Evolutionary conservation across 2,113 vertebrate genomes (phyloP), one percentile per base, ranked within the genome.

Genomic region (Microcebus lehilahytsara): DNA sequence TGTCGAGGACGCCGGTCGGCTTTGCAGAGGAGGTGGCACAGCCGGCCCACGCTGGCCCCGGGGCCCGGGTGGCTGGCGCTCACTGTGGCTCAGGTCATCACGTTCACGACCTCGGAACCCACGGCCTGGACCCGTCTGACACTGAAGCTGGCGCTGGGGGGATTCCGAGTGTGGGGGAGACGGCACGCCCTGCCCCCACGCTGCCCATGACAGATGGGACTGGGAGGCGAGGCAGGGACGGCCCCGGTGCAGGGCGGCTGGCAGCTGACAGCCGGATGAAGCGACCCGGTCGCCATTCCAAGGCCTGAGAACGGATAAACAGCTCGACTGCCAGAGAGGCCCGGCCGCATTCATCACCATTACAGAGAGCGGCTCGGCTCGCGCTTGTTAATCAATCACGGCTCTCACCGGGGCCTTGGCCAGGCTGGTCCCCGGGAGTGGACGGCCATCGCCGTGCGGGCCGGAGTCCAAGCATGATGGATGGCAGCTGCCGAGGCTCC

Each of bases 261-360:
- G 96, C 89, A 95, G 95, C 96, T 93, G 84, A 96, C 42, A 89
- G 85, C 75, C 94, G 67, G 93, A 96, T 42, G 75, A 93, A 62
- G 92, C 81, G 86, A 53, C 90, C 4, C 46, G 93, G 72, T 93
- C 49, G 95, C 91, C 74, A 81, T 30, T 72, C 40, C 86, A 1
- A 22, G 88, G 78, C 53, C 95, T 78, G n/a, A 84, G 84, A 86
- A 74, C 34, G 89, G 96, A 53, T 85, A 79, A 91, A 92, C 94
- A 93, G 19, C 84, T 8, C 62, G 12, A 27, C 11, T 62, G 83
- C 96, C 96, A 93, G 96, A 27, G 40, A 60, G 91, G 77, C 2
- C 81, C 30, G 9, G 66, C 89, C 32, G 0, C n/a, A 95, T 94
- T 40, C 94, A 95, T 97, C 97, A 96, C 93, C 91, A 75, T 93